phyloP scores from a whole-genome alignment of 2,797 vertebrate genomes.

The Phataginus tricuspis region DNA sequence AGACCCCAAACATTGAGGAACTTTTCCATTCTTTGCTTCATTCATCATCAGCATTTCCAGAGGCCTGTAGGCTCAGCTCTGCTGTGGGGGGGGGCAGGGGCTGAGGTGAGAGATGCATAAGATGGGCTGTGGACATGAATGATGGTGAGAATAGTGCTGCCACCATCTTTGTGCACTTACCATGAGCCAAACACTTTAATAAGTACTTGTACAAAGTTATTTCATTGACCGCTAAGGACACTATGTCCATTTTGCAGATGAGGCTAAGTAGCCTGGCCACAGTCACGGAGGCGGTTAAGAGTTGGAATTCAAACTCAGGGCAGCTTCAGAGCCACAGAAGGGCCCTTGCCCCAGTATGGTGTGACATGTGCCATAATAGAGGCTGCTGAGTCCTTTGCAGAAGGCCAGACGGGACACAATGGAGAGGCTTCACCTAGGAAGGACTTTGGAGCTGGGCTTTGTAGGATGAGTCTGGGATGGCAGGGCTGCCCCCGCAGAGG shows the following conservation, averaged over 20 bases:
- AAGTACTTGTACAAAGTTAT: neutral
- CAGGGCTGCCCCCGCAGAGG: too few species aligned
- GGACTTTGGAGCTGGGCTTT: neutral
- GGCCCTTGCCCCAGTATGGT: neutral
- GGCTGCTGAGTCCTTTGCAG: rapidly evolving
- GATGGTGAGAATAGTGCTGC: neutral
- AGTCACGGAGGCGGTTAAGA: neutral
- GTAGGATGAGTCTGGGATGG: neutral
- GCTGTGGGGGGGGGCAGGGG: neutral
- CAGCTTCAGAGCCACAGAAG: neutral
- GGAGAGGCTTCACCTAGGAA: neutral
- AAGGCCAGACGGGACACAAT: neutral
- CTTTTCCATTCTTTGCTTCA: neutral
- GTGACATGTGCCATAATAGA: neutral
- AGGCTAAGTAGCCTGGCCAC: neutral
- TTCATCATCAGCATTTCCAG: neutral
- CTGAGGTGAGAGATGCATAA: rapidly evolving
- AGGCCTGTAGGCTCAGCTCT: neutral
- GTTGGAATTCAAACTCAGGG: neutral
- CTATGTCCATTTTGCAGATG: neutral
- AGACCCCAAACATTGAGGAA: neutral
- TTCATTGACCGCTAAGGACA: neutral
- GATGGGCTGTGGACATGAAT: neutral
- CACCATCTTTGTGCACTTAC: neutral
- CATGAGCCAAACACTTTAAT: too few species aligned